Base-by-base conservation (phyloP, 2,797 vertebrate species). In the Babyrousa celebensis region DNA sequence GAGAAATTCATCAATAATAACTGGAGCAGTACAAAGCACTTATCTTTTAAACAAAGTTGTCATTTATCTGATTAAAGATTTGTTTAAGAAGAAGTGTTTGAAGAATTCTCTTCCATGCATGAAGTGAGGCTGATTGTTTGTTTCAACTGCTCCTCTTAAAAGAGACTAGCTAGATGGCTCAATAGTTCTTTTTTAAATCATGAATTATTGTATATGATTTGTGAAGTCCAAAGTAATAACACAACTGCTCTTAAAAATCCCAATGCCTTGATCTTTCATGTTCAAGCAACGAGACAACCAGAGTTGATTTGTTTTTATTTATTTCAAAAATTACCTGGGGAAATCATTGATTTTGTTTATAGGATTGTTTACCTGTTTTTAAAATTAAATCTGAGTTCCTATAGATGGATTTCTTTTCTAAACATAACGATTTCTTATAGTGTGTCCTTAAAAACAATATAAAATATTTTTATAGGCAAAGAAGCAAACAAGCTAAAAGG, bases 1-100 rank as follows among this genome's bases (percentile, higher is more conserved):
- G 97, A 96, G 79, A 89, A 92, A 93, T 95, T 72, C 89, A 98
- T 98, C 96, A 96, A 84, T 97, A 98, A 89, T 91, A 97, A 97
- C 82, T 78, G 15, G n/a, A 68, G 62, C 91, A 97, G 74, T 94
- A 93, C 67, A 96, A 95, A 98, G 88, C 85, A 82, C 6, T 84
- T 97, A 96, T 96, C 84, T 63, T 96, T 96, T 97, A 88, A 97
- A 96, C 48, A 72, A 94, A 20, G 92, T 71, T 75, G 86, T 80
- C 70, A 77, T 92, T 92, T 97, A 91, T 94, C 36, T 92, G 92
- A 18, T 68, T 89, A 48, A 97, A 96, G 65, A 77, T 97, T 97
- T 97, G 96, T 92, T 90, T 95, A 96, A 93, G 60, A 95, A 65
- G 93, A 97, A 93, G 85, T 84, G 82, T 87, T 97, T 92, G 52